Base-by-base conservation (phyloP, 2,888 invertebrate species). In the Augochlorella aurata region DNA sequence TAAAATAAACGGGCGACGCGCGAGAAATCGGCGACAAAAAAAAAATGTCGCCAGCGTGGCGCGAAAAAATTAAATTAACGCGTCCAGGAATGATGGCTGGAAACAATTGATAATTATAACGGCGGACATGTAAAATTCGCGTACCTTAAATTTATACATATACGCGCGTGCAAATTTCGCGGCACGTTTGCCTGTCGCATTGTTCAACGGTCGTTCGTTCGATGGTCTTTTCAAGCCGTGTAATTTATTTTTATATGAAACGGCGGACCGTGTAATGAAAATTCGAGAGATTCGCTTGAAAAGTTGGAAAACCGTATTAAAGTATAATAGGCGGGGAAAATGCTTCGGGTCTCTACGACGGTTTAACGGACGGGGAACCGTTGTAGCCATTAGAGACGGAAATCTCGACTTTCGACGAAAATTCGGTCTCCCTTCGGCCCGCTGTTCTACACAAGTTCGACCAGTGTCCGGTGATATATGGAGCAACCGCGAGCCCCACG, bases 391-490 rank as follows among this genome's bases (percentile, higher is more conserved):
- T 58, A 16, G 16, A 58, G 80, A 84, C 66, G 77, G 81, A 77
- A 81, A 87, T 84, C 75, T 74, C 66, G 61, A 29, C 9, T 61
- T 29, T 69, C 54, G 52, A 67, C 77, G 79, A 84, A 73, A 72
- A 84, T 78, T 77, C 79, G 29, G 68, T 58, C 76, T 79, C 76
- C 73, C 74, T 78, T 77, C 76, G 71, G 45, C 38, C 72, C 70
- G 77, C 58, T 29, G 45, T 68, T 66, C 74, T 49, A 68, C 65
- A 63, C 73, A 69, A 61, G 84, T 69, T 81, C 74, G 79, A 65
- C 71, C 79, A 71, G 65, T 77, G 77, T 63, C 77, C 82, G 66
- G 85, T 90, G 88, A 89, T 88, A 86, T 86, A 90, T 89, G 87
- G 83, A 87, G 70, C 81, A 66, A 66, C 74, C 81, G 63, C 50